Conservation (phyloP, 2,113 vertebrate species). For the Notiomystis cincta region DNA sequence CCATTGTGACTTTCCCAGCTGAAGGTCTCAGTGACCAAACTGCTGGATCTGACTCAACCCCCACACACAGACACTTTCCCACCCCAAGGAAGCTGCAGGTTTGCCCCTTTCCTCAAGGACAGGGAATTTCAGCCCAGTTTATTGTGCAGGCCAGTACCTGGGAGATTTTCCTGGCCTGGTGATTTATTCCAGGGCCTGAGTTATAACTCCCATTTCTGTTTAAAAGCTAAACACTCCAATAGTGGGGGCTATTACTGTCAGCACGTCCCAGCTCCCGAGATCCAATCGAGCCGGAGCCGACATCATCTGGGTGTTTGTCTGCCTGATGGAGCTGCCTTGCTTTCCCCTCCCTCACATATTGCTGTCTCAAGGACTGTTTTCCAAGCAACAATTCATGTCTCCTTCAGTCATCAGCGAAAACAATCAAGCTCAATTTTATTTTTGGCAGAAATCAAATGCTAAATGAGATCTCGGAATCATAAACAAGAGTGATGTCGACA, state of each 20-base stretch:
- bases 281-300: background rate
- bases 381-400: constrained; percentile 45
- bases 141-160: background rate
- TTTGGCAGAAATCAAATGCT: constrained; percentile 62
- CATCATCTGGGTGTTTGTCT: constrained; percentile 32
- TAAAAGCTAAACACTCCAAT: constrained; percentile 54
- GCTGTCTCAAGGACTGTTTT: constrained; percentile 57
- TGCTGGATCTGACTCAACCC: rapidly evolving
- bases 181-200: constrained; percentile 25
- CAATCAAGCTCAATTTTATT: constrained; percentile 56
- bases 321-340: constrained; percentile 32
- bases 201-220: constrained; percentile 55
- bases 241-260: constrained; percentile 52
- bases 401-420: constrained; percentile 56
- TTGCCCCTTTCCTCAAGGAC: background rate
- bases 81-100: background rate
- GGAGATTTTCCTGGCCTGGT: background rate
- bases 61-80: background rate
- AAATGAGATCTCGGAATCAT: constrained; percentile 56
- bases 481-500: constrained; percentile 51
- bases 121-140: background rate
- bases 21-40: background rate
- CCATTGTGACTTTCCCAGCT: background rate
- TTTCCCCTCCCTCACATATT: background rate
- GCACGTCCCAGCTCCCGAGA: constrained; percentile 18